Conservation (phyloP, 2,797 vertebrate species). For the Neosilurus mollespiculum region DNA sequence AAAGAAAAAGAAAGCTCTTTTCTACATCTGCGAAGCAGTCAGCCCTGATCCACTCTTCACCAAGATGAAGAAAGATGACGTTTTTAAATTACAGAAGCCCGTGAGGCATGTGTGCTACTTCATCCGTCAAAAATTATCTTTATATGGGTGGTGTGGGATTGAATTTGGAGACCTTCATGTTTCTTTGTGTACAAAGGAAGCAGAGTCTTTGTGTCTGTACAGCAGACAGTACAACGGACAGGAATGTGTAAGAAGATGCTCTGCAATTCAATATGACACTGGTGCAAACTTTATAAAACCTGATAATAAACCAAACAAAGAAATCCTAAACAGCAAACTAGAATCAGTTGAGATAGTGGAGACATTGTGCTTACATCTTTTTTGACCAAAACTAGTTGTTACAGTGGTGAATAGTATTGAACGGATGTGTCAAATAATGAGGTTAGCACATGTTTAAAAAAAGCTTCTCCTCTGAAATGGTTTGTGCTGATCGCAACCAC, state of each 20-base stretch:
- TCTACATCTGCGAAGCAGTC: conserved; percentile 35
- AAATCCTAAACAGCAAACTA: neutral
- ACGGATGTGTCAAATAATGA: too few relatives aligned
- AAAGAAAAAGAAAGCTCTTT: conserved; percentile 37
- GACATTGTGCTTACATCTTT: too few relatives aligned
- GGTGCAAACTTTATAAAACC: neutral
- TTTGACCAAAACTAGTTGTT: too few relatives aligned
- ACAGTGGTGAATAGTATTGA: too few relatives aligned
- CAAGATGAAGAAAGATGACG: conserved; percentile 47
- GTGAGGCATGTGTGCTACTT: conserved; percentile 13
- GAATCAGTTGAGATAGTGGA: neutral
- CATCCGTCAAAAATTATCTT: conserved; percentile 46
- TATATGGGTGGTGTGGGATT: conserved; percentile 44
- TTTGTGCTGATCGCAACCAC: too few relatives aligned
- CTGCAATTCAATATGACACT: neutral
- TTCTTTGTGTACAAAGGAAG: neutral
- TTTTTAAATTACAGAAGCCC: conserved; percentile 55
- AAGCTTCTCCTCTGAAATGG: too few relatives aligned
- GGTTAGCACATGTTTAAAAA: too few relatives aligned
- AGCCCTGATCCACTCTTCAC: conserved; percentile 14
- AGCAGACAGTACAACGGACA: conserved; percentile 15
- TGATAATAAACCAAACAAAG: neutral
- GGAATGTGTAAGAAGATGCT: conserved; percentile 10
- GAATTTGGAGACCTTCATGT: conserved; percentile 17
- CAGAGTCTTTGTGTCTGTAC: conserved; percentile 5